These are phyloP conservation scores for Chromobotia macracanthus DNA, from an alignment of 2,797 vertebrate genomes.

Conservation along the genomic window DNA sequence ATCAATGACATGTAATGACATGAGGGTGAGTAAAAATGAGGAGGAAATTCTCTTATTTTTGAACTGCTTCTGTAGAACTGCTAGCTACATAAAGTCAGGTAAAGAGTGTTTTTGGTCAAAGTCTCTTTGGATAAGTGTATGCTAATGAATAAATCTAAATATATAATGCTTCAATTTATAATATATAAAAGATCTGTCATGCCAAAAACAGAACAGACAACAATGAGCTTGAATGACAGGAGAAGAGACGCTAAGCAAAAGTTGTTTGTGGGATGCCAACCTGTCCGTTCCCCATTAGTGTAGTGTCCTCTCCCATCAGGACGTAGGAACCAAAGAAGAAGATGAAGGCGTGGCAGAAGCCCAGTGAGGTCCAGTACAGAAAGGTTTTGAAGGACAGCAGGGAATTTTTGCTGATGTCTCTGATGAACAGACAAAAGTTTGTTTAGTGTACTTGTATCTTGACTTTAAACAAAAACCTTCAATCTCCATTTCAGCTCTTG, in stretches of 20 bases:
- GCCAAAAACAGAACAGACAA: slow-evolving; percentile 1
- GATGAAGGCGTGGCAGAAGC: slow-evolving; percentile 93
- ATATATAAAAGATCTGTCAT: slow-evolving; percentile 7
- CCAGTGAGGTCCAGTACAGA: slow-evolving; percentile 95
- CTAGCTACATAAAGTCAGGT: too few relatives aligned
- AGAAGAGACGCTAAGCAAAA: neutral
- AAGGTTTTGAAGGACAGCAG: slow-evolving; percentile 91
- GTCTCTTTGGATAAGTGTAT: too few relatives aligned
- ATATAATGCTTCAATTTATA: neutral
- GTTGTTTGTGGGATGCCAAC: slow-evolving; percentile 70
- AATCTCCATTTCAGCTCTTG: too few relatives aligned
- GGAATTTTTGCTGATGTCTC: slow-evolving; percentile 96
- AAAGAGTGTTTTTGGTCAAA: too few relatives aligned
- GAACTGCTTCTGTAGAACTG: too few relatives aligned
- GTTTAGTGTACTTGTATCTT: neutral
- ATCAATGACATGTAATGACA: too few relatives aligned
- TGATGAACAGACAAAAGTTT: slow-evolving; percentile 64
- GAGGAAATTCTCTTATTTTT: too few relatives aligned
- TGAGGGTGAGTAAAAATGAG: too few relatives aligned
- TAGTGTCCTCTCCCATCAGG: slow-evolving; percentile 92
- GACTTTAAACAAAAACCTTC: neutral
- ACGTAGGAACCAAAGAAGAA: slow-evolving; percentile 97
- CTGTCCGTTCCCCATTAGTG: slow-evolving; percentile 96
- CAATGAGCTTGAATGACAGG: neutral
- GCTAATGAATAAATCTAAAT: neutral